Evolutionary conservation across 2,113 vertebrate species (phyloP).

Genomic region (Agelaius tricolor): DNA sequence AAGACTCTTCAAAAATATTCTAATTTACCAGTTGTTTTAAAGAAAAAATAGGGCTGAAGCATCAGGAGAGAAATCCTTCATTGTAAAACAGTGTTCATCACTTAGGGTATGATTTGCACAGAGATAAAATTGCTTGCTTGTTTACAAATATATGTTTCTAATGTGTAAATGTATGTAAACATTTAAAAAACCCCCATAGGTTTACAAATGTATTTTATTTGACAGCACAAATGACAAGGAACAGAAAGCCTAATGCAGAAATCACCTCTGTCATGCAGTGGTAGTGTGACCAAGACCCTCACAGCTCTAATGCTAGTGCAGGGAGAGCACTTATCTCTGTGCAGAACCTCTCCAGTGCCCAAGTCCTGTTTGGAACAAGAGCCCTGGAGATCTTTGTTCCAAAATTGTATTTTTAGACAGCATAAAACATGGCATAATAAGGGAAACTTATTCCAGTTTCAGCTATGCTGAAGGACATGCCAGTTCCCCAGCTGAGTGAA

Average conservation of each 20-base stretch:
- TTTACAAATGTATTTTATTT: background rate
- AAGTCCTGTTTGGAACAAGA: background rate
- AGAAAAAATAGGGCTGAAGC: background rate
- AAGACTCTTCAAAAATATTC: background rate
- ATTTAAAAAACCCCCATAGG: rapidly evolving
- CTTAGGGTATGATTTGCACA: background rate
- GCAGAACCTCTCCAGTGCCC: background rate
- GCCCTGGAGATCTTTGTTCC: background rate
- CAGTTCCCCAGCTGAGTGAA: background rate
- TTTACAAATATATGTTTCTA: background rate
- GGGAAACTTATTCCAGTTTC: background rate
- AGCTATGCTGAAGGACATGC: background rate
- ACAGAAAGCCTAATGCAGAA: background rate
- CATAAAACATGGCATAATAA: background rate
- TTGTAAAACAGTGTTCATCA: background rate
- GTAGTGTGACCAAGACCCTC: background rate
- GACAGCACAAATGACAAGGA: background rate
- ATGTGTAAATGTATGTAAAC: background rate
- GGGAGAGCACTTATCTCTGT: background rate
- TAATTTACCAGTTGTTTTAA: background rate
- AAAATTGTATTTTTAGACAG: background rate
- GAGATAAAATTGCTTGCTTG: background rate
- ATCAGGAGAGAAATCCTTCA: background rate
- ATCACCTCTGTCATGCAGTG: background rate
- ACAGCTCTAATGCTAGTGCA: background rate